These are phyloP conservation scores for Tiliqua scincoides DNA, from an alignment of 2,113 vertebrate genomes.

Conservation along the genomic window DNA sequence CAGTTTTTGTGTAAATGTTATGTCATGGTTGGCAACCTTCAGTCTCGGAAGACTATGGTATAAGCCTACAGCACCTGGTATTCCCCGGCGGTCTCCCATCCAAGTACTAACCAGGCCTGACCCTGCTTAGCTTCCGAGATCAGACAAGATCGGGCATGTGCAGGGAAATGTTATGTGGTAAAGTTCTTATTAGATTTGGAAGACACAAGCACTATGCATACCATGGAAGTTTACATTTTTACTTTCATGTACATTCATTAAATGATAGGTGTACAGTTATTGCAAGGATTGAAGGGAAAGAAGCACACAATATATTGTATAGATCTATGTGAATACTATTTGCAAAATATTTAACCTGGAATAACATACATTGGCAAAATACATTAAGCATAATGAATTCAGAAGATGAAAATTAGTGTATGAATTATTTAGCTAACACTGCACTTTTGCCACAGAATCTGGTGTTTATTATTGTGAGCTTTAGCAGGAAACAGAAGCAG, in stretches of 20 bases:
- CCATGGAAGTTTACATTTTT: conserved; percentile 8
- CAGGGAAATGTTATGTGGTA: no score
- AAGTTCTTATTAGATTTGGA: conserved; percentile 31
- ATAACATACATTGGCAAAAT: conserved; percentile 49
- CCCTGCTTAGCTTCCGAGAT: no score
- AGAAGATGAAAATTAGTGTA: conserved; percentile 66
- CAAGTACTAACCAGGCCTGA: no score
- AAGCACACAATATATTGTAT: conserved; percentile 35
- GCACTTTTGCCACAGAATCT: conserved; percentile 57
- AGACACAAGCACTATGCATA: conserved; percentile 16
- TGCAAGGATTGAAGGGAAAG: conserved; percentile 18
- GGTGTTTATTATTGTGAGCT: conserved; percentile 74
- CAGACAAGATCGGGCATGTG: no score
- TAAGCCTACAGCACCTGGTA: no score
- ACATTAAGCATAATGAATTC: conserved; percentile 49
- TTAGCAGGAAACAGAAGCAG: conserved; percentile 71
- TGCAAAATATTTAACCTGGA: conserved; percentile 24
- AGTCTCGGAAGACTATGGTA: no score
- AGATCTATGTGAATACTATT: conserved; percentile 26
- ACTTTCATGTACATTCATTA: neutral
- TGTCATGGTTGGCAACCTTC: no score
- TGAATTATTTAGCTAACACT: conserved; percentile 51
- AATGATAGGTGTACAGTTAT: neutral
- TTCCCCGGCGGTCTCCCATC: no score
- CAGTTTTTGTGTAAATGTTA: neutral